Evolutionary conservation across 2,888 invertebrate species (phyloP).

Genomic region (Hydroisotoma schaefferi): DNA sequence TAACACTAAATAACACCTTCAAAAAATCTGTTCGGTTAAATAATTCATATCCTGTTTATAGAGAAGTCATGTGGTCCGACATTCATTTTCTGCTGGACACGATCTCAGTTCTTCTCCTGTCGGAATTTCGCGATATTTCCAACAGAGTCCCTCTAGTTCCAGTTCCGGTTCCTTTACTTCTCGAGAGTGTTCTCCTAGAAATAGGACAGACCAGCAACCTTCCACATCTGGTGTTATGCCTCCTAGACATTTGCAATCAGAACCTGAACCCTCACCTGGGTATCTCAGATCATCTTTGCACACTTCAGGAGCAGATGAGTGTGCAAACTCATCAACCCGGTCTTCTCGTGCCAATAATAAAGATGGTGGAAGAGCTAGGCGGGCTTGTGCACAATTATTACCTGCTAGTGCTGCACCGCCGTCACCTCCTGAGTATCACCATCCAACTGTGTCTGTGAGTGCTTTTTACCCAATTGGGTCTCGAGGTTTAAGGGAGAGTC

Average conservation of each 20-base stretch:
- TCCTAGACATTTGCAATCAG: too few species aligned
- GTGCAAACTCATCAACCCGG: too few species aligned
- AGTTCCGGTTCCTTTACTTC: too few species aligned
- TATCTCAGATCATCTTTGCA: too few species aligned
- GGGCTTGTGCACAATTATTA: neutral
- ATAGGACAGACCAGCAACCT: too few species aligned
- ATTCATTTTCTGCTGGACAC: slow-evolving; percentile 6
- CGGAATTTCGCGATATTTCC: slow-evolving; percentile 14
- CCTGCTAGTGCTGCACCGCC: neutral
- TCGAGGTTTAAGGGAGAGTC: neutral
- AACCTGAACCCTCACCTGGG: too few species aligned
- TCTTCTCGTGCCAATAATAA: neutral
- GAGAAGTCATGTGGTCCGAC: slow-evolving; percentile 21
- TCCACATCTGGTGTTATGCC: too few species aligned
- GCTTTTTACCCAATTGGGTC: neutral
- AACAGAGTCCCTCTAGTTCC: slow-evolving; percentile 1
- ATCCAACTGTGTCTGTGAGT: neutral
- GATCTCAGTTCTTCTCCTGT: slow-evolving; percentile 7
- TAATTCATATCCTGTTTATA: neutral
- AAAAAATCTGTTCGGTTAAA: neutral
- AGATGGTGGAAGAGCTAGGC: neutral
- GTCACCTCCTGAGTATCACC: neutral
- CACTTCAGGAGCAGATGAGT: too few species aligned
- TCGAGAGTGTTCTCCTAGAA: too few species aligned
- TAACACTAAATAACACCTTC: too few species aligned